Conservation (phyloP, 2,888 invertebrate species). For the Hirtodrosophila trivittata region DNA sequence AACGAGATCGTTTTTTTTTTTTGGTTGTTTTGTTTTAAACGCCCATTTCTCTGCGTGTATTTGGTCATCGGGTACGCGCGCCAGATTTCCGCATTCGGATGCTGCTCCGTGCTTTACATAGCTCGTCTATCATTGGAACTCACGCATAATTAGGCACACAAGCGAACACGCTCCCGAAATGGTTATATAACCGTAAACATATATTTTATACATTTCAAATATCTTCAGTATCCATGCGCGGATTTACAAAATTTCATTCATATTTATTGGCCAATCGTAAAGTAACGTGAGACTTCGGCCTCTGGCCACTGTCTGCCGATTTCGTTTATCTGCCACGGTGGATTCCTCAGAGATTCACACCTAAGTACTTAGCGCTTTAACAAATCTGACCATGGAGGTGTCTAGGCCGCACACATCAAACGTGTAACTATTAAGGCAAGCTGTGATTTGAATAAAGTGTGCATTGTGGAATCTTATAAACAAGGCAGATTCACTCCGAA, state of each 20-base stretch:
- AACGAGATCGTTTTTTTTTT: constrained; percentile 14
- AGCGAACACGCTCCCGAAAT: background rate
- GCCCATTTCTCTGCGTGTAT: constrained; percentile 33
- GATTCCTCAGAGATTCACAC: background rate
- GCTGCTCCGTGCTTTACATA: constrained; percentile 39
- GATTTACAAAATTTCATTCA: constrained; percentile 42
- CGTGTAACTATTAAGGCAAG: no score
- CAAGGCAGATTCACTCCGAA: no score
- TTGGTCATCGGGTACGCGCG: constrained; percentile 31
- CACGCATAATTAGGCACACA: constrained; percentile 23
- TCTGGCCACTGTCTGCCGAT: background rate
- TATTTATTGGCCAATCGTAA: constrained; percentile 47
- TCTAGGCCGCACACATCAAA: no score
- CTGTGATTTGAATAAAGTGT: no score
- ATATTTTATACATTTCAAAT: background rate
- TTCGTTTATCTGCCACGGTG: background rate
- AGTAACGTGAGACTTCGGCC: constrained; percentile 13
- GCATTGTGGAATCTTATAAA: no score
- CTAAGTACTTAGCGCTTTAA: background rate
- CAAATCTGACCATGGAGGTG: no score
- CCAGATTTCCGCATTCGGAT: constrained; percentile 48
- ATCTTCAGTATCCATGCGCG: background rate
- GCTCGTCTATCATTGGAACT: constrained; percentile 39
- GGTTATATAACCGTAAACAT: constrained; percentile 43
- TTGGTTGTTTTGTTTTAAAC: constrained; percentile 4